Evolutionary conservation across 2,888 invertebrate genomes (phyloP), one percentile per base, ranked within the genome.

Genomic region (Aphodius granarius): DNA sequence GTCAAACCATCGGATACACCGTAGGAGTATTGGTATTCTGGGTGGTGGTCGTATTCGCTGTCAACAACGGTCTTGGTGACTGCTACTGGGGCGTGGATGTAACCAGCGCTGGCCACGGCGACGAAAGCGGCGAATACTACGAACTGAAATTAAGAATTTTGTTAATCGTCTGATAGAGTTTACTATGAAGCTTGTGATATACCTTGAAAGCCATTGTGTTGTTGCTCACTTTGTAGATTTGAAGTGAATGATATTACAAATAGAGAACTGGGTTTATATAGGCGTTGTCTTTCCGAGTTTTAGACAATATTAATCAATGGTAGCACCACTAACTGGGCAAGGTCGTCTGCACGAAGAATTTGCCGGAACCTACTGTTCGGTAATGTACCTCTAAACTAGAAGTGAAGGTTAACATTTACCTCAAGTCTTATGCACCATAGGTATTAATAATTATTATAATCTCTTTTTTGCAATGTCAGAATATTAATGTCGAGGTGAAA

Each of bases 1-100:
- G 90, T 90, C 72, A 89, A 85, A 78, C 87, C 86, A 79, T 91
- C 90, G 81, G 90, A 89, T 9, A 91, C 89, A 78, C 90, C 89
- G 84, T 91, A 91, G 0, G 89, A 88, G 86, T 88, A 91, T 82
- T 88, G 88, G 87, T 90, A 91, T 80, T 90, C 90, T 0, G 91
- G 88, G 72, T 84, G 82, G 22, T 83, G 84, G 76, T 86, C 85
- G 81, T 84, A 85, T 76, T 85, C 84, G 71, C 84, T 83, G 21
- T 82, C 80, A 5, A 79, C 80, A 20, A 80, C 78, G 9, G 76
- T 74, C 22, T 68, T 68, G 18, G 68, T 68, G 21, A 68, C 22
- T 1, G 43, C 43, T 9, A 77, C 75, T 17, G 73, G 76, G 43
- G 75, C 77, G 76, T 75, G 73, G 78, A 43, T 43, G 68, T 72